Percentiles rank a stretch among this genome's conserved stretches.
These are phyloP conservation scores for Onchidella celtica DNA, from an alignment of 2,888 invertebrate genomes.

Conservation along the genomic window DNA sequence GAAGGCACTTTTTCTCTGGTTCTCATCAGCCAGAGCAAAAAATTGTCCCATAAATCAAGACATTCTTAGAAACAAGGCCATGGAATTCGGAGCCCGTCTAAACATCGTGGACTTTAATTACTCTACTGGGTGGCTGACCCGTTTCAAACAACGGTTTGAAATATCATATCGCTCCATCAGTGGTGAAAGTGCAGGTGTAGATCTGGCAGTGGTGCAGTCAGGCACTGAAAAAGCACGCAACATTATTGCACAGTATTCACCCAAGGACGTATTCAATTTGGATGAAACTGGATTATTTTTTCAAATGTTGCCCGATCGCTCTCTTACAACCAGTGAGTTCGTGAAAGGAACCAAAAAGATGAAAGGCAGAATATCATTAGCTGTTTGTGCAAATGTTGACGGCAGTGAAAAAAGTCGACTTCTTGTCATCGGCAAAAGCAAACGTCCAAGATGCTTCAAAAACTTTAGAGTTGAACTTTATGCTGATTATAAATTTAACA, in stretches of 20 bases:
- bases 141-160: constrained; percentile 26
- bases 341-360: constrained; percentile 42
- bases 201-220: neutral
- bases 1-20: constrained; percentile 26
- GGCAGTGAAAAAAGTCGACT: constrained; percentile 48
- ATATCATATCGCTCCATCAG: constrained; percentile 2
- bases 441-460: constrained; percentile 50
- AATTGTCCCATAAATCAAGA: constrained; percentile 3
- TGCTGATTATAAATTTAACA: constrained; percentile 46
- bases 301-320: constrained; percentile 36
- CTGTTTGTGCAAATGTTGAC: constrained; percentile 37
- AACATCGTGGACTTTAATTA: constrained; percentile 23
- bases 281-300: constrained; percentile 38
- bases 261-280: no score
- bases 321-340: constrained; percentile 21
- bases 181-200: constrained; percentile 23
- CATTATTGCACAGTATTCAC: constrained; percentile 1
- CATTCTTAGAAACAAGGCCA: constrained; percentile 9
- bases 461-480: constrained; percentile 44
- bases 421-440: constrained; percentile 51
- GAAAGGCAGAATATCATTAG: neutral
- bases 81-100: constrained; percentile 15
- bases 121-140: constrained; percentile 29
- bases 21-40: constrained; percentile 14
- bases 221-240: neutral